A percentile compares a stretch with the other conserved stretches of the same genome.
These are phyloP conservation scores for Epizoanthus rinbou DNA, from an alignment of 92 coral and sea anemone species.

Conservation along the genomic window DNA sequence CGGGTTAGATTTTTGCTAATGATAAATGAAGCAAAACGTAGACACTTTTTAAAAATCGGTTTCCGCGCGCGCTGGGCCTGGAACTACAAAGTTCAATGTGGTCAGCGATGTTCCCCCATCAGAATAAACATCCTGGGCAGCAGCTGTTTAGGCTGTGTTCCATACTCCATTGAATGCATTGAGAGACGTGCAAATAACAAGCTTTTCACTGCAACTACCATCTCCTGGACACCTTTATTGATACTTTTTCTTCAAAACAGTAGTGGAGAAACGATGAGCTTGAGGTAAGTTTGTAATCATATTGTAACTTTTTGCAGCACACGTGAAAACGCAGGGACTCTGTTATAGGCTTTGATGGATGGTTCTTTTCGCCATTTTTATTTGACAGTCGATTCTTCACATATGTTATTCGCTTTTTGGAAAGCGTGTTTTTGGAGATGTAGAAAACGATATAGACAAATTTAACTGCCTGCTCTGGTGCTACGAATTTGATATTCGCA, in stretches of 20 bases:
- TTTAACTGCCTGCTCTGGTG: too few relatives aligned
- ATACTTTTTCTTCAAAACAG: neutral
- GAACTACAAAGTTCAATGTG: neutral
- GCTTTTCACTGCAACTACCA: neutral
- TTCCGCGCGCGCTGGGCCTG: neutral
- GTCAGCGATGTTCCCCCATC: slow-evolving; percentile 26
- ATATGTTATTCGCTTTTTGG: slow-evolving; percentile 2
- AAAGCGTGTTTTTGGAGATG: neutral
- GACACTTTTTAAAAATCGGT: too few relatives aligned
- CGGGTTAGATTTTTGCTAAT: too few relatives aligned
- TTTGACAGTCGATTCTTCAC: slow-evolving; percentile 9
- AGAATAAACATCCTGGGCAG: slow-evolving; percentile 34
- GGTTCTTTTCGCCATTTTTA: slow-evolving; percentile 36
- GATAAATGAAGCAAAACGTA: too few relatives aligned
- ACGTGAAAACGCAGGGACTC: too few relatives aligned
- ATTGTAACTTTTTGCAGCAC: neutral
- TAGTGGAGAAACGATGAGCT: slow-evolving; percentile 12
- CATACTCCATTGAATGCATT: neutral
- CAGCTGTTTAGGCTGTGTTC: neutral
- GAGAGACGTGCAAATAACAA: neutral
- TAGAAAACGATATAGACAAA: neutral
- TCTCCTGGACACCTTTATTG: neutral
- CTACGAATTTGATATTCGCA: neutral
- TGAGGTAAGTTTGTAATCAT: slow-evolving; percentile 20
- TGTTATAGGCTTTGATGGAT: neutral